Conservation (phyloP, 2,797 vertebrate genomes). For the Pangasius mekongensis region DNA sequence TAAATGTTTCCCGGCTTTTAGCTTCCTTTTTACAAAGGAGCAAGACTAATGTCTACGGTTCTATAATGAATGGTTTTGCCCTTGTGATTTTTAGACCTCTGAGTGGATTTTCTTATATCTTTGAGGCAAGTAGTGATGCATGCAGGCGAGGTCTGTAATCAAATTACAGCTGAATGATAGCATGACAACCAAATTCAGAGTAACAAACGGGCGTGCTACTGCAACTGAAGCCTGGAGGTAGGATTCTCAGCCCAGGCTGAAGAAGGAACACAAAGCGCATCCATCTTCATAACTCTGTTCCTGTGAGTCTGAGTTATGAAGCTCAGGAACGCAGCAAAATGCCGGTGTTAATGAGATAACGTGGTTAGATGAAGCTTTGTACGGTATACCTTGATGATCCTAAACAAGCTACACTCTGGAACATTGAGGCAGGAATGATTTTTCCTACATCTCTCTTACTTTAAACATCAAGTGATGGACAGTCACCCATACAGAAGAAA, state of each 20-base stretch:
- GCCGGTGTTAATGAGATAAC: slow-evolving; percentile 24
- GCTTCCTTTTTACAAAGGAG: not conserved
- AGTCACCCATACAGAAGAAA: not conserved
- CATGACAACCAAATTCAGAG: slow-evolving; percentile 43
- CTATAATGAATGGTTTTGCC: slow-evolving; percentile 38
- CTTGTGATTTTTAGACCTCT: slow-evolving; percentile 30
- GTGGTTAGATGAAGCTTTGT: not conserved
- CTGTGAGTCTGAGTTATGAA: slow-evolving; percentile 19
- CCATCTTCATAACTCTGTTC: slow-evolving; percentile 36
- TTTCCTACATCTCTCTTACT: not conserved
- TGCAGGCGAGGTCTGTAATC: slow-evolving; percentile 48
- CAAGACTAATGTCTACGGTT: slow-evolving; percentile 12
- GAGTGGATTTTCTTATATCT: slow-evolving; percentile 35
- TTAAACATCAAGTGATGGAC: not conserved
- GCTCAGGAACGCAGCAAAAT: not conserved
- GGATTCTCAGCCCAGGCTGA: slow-evolving; percentile 36
- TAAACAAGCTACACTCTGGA: not conserved
- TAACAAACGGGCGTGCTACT: slow-evolving; percentile 39
- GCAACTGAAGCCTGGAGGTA: slow-evolving; percentile 47
- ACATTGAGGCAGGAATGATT: not conserved
- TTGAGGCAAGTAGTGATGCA: slow-evolving; percentile 36
- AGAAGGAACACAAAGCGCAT: slow-evolving; percentile 40
- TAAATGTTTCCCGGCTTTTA: not conserved
- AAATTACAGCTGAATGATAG: slow-evolving; percentile 57
- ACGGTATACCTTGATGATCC: not conserved